These are phyloP conservation scores for Oophaga sylvatica DNA, from an alignment of 2,797 vertebrate genomes.

Conservation along the genomic window DNA sequence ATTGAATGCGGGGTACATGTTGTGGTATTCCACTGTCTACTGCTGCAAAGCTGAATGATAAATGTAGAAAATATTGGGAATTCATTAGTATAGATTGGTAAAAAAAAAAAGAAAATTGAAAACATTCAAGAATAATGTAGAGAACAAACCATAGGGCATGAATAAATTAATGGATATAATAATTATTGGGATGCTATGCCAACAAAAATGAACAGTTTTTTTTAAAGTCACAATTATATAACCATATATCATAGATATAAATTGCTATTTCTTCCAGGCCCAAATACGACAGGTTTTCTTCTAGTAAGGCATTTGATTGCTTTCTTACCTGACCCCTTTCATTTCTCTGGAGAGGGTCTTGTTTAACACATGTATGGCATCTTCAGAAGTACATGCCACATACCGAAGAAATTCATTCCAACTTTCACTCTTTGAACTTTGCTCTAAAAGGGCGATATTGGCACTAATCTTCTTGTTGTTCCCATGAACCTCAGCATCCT, in stretches of 20 bases:
- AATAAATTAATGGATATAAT: background rate
- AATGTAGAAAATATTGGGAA: background rate
- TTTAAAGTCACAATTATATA: background rate
- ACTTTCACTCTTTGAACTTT: slow-evolving; percentile 65
- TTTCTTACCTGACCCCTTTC: slow-evolving; percentile 77
- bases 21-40: slow-evolving; percentile 73
- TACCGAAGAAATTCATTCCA: slow-evolving; percentile 70
- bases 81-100: background rate
- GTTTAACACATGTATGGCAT: slow-evolving; percentile 73
- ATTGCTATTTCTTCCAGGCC: background rate
- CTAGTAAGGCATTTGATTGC: background rate
- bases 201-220: background rate
- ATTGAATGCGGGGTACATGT: slow-evolving; percentile 74
- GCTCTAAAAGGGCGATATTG: slow-evolving; percentile 76
- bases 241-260: background rate
- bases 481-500: slow-evolving; percentile 78
- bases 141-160: background rate
- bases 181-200: background rate
- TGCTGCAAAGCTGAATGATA: slow-evolving; percentile 72
- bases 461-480: slow-evolving; percentile 76
- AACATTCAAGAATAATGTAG: background rate
- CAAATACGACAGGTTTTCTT: background rate
- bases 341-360: slow-evolving; percentile 73
- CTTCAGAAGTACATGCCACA: slow-evolving; percentile 74
- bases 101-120: background rate